A percentile compares a stretch with the other conserved stretches of the same genome.
Evolutionary conservation across 2,113 vertebrate species (phyloP).

Genomic region (Lynx canadensis): DNA sequence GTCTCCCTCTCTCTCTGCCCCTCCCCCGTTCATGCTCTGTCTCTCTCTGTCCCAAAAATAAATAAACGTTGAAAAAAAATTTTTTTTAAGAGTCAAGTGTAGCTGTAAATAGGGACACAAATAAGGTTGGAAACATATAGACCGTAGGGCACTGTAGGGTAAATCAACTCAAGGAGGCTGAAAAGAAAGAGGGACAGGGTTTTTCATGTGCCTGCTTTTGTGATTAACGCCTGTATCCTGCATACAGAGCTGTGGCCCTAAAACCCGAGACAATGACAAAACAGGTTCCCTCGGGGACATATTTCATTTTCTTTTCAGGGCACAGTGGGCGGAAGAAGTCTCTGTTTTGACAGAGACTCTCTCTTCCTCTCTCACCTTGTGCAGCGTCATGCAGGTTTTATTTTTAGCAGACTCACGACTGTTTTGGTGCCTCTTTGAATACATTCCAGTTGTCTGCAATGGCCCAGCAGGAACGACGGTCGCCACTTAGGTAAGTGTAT

Average conservation of each 20-base stretch:
- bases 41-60: too few species aligned
- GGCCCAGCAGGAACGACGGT: neutral
- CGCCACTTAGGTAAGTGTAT: neutral
- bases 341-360: neutral
- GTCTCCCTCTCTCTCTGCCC: too few species aligned
- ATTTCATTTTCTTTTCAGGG: neutral
- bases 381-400: accelerated
- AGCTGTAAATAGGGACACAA: neutral
- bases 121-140: too few species aligned
- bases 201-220: too few species aligned
- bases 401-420: neutral
- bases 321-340: accelerated
- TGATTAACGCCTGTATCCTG: too few species aligned
- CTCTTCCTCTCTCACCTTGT: neutral
- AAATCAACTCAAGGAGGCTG: neutral
- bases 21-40: too few species aligned
- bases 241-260: neutral
- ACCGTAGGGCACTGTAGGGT: accelerated
- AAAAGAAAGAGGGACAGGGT: neutral
- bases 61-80: too few species aligned
- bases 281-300: neutral
- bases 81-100: neutral
- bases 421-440: neutral
- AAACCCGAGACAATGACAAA: neutral
- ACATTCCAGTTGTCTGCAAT: accelerated